Conservation (phyloP, 2,797 vertebrate genomes). For the Synanceia verrucosa region DNA sequence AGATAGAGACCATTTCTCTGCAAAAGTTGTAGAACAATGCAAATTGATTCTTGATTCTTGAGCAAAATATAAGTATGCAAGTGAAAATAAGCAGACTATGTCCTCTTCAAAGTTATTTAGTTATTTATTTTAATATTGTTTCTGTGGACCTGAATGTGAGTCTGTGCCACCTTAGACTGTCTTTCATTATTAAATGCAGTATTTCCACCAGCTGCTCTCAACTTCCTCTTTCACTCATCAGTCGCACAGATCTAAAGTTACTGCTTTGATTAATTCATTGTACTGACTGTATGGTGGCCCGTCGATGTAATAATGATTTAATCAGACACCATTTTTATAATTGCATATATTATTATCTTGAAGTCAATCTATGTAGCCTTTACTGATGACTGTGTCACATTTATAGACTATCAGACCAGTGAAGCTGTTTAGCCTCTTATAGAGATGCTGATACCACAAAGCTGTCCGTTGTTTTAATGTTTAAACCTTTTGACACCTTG, state of each 20-base stretch:
- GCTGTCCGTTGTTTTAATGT: neutral
- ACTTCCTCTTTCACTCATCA: slow-evolving; percentile 72
- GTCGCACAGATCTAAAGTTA: slow-evolving; percentile 60
- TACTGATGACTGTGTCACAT: neutral
- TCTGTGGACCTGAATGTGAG: slow-evolving; percentile 10
- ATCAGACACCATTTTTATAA: slow-evolving; percentile 2
- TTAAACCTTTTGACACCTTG: neutral
- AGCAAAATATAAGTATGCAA: too few species aligned
- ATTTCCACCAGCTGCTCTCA: slow-evolving; percentile 61
- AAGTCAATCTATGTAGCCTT: neutral
- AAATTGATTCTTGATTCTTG: too few species aligned
- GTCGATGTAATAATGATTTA: slow-evolving; percentile 18
- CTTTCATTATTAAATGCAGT: slow-evolving; percentile 74
- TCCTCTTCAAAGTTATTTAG: too few species aligned
- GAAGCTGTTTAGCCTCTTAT: neutral
- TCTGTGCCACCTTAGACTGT: slow-evolving; percentile 47
- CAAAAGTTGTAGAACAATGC: too few species aligned
- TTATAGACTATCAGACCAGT: neutral
- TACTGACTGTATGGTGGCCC: slow-evolving; percentile 41
- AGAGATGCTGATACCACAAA: too few species aligned
- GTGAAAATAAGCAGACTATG: too few species aligned
- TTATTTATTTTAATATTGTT: too few species aligned
- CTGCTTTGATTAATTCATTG: slow-evolving; percentile 73
- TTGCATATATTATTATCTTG: neutral
- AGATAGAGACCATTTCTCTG: too few species aligned